Base-by-base conservation (phyloP, 2,113 vertebrate species). In the Melospiza georgiana region DNA sequence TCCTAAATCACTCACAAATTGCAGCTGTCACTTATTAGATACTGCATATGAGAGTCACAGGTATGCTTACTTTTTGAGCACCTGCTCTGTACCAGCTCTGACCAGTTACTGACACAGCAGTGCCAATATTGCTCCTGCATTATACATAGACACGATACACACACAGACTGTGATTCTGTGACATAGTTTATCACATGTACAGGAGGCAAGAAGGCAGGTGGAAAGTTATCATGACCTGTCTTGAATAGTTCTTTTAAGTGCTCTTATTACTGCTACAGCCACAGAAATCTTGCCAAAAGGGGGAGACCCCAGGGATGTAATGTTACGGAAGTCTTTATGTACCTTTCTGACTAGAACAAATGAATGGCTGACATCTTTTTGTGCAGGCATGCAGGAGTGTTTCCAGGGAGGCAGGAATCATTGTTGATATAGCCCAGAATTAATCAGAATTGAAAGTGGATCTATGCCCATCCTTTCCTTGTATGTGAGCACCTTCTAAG, bases 131-230 rank as follows among this genome's bases (percentile, higher is more conserved):
- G 13, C 6, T 72, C 16, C 30, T 65, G 21, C 0, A 0, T 72
- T 55, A 24, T 2, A 31, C 8, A 19, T 5, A 28, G 48, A 51
- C 22, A 39, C 0, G 0, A 11, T 44, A 11, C 27, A 51, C 9
- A 33, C 10, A 28, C 27, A 58, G 12, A 9, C 12, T 73, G 31
- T 31, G 25, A 18, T 43, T 66, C 37, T 88, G 35, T 80, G 59
- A 43, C 37, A 27, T 0, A 27, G 16, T 63, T 77, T 90, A n/a
- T 67, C 25, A 39, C 30, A 59, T 9, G 20, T 68, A 28, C 11
- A 69, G 54, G 27, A 84, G 22, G 15, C 24, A 89, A 41, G 15
- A 84, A 46, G 15, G 39, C 33, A 84, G 14, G 18, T 59, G 30
- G 11, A 80, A 11, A 52, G 30, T 41, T 66, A n/a, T 10, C 31